Conservation (phyloP, 2,797 vertebrate species). For the Poeciliopsis turneri region DNA sequence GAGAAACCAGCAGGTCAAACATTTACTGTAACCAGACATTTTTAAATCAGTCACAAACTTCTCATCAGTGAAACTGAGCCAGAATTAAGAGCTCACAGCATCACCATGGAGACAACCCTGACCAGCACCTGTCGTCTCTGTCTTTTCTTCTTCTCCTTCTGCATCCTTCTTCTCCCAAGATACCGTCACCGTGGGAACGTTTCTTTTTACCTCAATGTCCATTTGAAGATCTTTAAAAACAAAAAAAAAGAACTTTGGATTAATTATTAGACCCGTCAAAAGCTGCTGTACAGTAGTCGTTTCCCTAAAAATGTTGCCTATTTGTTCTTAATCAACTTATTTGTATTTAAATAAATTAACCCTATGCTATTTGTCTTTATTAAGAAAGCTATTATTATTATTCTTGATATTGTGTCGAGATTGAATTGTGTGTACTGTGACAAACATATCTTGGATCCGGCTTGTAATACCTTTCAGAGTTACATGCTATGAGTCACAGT, state of each 20-base stretch:
- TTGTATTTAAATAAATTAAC: background rate
- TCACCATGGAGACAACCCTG: background rate
- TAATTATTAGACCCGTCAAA: background rate
- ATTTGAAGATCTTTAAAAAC: background rate
- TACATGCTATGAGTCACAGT: background rate
- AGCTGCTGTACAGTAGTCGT: background rate
- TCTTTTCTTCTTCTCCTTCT: background rate
- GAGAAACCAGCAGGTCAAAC: background rate
- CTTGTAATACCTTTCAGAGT: conserved; percentile 3
- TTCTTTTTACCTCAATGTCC: background rate
- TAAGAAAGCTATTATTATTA: background rate
- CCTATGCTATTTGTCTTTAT: background rate
- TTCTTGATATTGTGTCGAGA: background rate
- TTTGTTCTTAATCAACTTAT: background rate
- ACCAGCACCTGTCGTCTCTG: background rate
- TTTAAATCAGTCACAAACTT: background rate
- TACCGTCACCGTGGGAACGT: background rate
- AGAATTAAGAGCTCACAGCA: background rate
- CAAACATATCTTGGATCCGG: conserved; percentile 11
- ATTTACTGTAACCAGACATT: background rate
- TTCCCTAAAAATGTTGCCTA: background rate
- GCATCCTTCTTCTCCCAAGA: background rate
- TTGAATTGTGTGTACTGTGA: background rate
- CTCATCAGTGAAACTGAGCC: background rate
- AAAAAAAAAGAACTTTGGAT: background rate